Evolutionary conservation across 2,888 invertebrate species (phyloP).

Genomic region (Teinopalpus imperialis): DNA sequence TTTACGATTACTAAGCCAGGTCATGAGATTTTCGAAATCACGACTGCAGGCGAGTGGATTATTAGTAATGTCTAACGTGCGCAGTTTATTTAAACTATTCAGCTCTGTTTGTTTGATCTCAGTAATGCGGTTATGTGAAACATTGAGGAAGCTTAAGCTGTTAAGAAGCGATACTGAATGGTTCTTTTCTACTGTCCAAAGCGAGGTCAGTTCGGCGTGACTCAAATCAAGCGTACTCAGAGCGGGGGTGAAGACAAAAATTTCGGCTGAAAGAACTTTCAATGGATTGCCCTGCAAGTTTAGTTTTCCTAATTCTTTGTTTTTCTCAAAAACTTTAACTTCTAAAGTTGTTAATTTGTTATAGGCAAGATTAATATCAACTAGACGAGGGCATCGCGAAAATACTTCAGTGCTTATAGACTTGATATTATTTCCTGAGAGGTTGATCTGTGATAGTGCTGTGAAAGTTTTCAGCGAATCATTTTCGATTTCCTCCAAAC

Average conservation of each 20-base stretch:
- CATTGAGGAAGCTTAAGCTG: slow-evolving; percentile 81
- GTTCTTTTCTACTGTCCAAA: slow-evolving; percentile 83
- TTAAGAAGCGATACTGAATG: slow-evolving; percentile 70
- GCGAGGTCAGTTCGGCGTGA: slow-evolving; percentile 84
- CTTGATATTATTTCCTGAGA: slow-evolving; percentile 85
- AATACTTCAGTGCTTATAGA: slow-evolving; percentile 81
- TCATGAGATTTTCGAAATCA: slow-evolving; percentile 85
- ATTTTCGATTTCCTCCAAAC: slow-evolving; percentile 83
- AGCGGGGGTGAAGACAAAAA: slow-evolving; percentile 84
- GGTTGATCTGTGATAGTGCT: slow-evolving; percentile 84
- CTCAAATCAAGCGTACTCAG: slow-evolving; percentile 87
- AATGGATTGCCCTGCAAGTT: slow-evolving; percentile 88
- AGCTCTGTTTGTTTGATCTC: slow-evolving; percentile 82
- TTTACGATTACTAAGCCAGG: slow-evolving; percentile 82
- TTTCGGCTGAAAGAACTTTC: slow-evolving; percentile 83
- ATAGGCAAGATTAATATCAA: slow-evolving; percentile 87
- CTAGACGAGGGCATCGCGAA: slow-evolving; percentile 79
- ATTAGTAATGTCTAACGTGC: slow-evolving; percentile 83
- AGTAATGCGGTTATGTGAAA: slow-evolving; percentile 82
- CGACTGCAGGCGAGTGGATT: slow-evolving; percentile 87
- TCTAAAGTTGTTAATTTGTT: slow-evolving; percentile 85
- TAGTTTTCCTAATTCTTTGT: slow-evolving; percentile 84
- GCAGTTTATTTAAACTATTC: slow-evolving; percentile 79
- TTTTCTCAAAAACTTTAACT: slow-evolving; percentile 84
- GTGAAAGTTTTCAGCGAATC: slow-evolving; percentile 88